Base-by-base conservation (phyloP, 2,888 invertebrate genomes). In the Muschampia plurimacula region DNA sequence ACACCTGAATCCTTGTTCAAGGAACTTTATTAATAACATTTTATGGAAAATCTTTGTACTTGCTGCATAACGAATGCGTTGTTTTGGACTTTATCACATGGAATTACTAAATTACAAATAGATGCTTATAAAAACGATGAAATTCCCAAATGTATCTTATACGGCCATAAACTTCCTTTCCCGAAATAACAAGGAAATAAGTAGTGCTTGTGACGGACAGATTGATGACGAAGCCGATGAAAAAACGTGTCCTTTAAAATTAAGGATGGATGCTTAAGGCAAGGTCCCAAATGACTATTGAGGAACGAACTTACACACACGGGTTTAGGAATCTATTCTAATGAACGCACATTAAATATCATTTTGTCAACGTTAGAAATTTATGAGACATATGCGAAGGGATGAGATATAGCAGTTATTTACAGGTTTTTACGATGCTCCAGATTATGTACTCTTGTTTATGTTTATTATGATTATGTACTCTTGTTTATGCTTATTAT, bases 281-380 rank as follows among this genome's bases (percentile, higher is more conserved):
- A 86, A 82, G 83, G 82, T 80, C 80, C 85, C 79, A 89, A 92
- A 92, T 92, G 90, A 90, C 87, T 87, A 89, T 88, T 82, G 80
- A 85, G 86, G 88, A 86, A 89, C 90, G 89, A 92, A 86, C 86
- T 86, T 84, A 88, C 85, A 82, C 83, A 83, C 87, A 86, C 87
- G 86, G 83, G 82, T 84, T 84, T 84, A 82, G 85, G 87, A 83
- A 81, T 22, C 22, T 22, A 22, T 22, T 22, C 22, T 83, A 72
- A 85, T 81, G 87, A 77, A 83, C 80, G 83, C 83, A 85, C 88
- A 92, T 93, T 92, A 92, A 91, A 91, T 87, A 90, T 86, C 88
- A 89, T 90, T 93, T 93, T 93, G 93, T 93, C 93, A 92, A 86
- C 88, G 86, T 85, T 80, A 82, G 82, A 89, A 86, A 92, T 91